A percentile compares a stretch with the other conserved stretches of the same genome.
Conservation (phyloP, 2,113 vertebrate genomes). For the Origma solitaria region DNA sequence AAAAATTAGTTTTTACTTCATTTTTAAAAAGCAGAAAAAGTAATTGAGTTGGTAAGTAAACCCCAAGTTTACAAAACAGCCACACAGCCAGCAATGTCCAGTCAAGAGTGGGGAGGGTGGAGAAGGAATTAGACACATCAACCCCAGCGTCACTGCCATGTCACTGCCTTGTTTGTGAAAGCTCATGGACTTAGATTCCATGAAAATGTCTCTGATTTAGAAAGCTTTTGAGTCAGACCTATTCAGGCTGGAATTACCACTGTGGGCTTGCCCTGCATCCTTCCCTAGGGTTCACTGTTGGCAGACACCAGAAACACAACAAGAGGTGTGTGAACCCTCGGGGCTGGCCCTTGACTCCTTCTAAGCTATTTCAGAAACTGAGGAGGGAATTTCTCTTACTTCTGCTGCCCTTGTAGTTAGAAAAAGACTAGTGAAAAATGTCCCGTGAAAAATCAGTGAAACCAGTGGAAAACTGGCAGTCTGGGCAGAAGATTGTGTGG, state of each 20-base stretch:
- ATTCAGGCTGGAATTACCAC: not conserved
- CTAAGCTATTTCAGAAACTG: not conserved
- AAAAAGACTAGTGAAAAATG: not conserved
- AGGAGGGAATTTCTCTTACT: not conserved
- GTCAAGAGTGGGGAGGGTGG: not conserved
- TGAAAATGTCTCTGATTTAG: not conserved
- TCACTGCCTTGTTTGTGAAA: not conserved
- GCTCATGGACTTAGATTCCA: not conserved
- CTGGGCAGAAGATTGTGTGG: not conserved
- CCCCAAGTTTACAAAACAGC: not conserved
- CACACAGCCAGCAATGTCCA: not conserved
- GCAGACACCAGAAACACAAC: not conserved
- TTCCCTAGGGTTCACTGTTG: not conserved
- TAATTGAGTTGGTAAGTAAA: not conserved
- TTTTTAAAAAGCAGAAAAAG: not conserved
- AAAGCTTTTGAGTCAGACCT: not conserved
- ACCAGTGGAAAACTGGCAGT: not conserved
- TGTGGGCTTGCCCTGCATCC: not conserved
- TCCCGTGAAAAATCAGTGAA: not conserved
- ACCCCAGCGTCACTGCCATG: fast-evolving
- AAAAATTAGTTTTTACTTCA: not conserved
- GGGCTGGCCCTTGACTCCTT: not conserved
- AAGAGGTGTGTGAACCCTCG: not conserved
- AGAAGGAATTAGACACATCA: not conserved
- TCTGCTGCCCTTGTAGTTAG: not conserved